Percentiles rank a stretch among this genome's conserved stretches.
Conservation (phyloP, 2,888 invertebrate genomes). For the Harpagoxenus sublaevis region DNA sequence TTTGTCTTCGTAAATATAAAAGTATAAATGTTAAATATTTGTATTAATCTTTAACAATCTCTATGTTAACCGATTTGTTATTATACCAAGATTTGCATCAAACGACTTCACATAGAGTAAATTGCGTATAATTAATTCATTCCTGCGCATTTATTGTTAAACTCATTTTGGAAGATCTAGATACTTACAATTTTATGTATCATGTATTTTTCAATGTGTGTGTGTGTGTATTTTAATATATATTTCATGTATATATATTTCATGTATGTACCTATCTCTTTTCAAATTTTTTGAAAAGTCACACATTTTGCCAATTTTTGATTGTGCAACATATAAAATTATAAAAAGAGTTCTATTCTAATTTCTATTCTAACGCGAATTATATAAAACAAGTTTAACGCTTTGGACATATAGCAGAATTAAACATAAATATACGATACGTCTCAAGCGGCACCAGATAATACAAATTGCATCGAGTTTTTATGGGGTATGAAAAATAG, state of each 20-base stretch:
- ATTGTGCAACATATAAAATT: not conserved
- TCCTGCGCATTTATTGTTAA: not conserved
- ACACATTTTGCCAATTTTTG: not conserved
- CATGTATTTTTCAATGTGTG: not conserved
- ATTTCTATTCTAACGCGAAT: not conserved
- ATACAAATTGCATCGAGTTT: not conserved
- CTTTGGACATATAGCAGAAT: not conserved
- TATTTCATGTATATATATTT: too few relatives aligned
- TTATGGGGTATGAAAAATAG: slow-evolving; percentile 1
- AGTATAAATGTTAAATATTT: not conserved
- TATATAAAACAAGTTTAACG: not conserved
- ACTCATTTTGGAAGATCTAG: not conserved
- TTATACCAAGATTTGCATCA: not conserved
- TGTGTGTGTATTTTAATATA: not conserved
- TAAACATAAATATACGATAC: slow-evolving; percentile 15
- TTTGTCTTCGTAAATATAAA: not conserved
- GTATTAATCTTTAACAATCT: not conserved
- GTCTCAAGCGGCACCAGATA: not conserved
- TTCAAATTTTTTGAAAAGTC: not conserved
- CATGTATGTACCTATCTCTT: too few relatives aligned
- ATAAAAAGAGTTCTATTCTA: not conserved
- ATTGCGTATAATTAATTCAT: not conserved
- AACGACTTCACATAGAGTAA: not conserved
- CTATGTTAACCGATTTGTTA: not conserved
- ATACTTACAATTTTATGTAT: not conserved